Base-by-base conservation (phyloP, 2,797 vertebrate species). In the Echeneis naucrates region DNA sequence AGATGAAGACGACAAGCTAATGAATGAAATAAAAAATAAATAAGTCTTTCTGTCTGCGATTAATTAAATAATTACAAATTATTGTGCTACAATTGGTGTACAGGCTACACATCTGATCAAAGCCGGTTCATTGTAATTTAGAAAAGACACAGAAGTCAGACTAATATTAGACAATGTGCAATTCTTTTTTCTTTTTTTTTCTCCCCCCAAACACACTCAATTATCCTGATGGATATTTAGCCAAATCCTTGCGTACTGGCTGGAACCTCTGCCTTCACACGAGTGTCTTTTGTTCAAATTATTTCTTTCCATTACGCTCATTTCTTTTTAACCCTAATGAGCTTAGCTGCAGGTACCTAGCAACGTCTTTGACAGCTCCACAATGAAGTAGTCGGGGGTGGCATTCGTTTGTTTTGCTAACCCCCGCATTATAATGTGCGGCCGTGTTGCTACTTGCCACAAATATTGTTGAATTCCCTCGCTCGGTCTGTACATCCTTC, bases 251-350 rank as follows among this genome's bases (percentile, higher is more conserved):
- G 40, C 37, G 55, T 52, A 65, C 62, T 27, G 19, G 48, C 32
- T 75, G 71, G 56, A 72, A 74, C 67, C 68, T 72, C 45, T 16
- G 71, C 24, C 56, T 73, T 57, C 79, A 65, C 53, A 50, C 12
- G 53, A 60, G 45, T 63, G 62, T 59, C 62, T 47, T n/a, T 4
- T 35, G 8, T 37, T 71, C 57, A 47, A 69, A 82, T 57, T 64
- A 47, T 35, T 56, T 64, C 65, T 74, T 85, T 82, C 75, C 73
- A 19, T 68, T 81, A 71, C 37, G 54, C 74, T 53, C 16, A 8
- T 79, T 81, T 81, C 86, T 82, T 84, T 89, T 81, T 80, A 82
- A 70, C 75, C 77, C 65, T 87, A 91, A 92, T 89, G 89, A 91
- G 92, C 89, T 90, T 80, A 81, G 81, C 71, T 14, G 40, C 82